A percentile compares a stretch with the other conserved stretches of the same genome.
These are phyloP conservation scores for Sceloporus undulatus DNA, from an alignment of 2,113 vertebrate species.

Conservation along the genomic window DNA sequence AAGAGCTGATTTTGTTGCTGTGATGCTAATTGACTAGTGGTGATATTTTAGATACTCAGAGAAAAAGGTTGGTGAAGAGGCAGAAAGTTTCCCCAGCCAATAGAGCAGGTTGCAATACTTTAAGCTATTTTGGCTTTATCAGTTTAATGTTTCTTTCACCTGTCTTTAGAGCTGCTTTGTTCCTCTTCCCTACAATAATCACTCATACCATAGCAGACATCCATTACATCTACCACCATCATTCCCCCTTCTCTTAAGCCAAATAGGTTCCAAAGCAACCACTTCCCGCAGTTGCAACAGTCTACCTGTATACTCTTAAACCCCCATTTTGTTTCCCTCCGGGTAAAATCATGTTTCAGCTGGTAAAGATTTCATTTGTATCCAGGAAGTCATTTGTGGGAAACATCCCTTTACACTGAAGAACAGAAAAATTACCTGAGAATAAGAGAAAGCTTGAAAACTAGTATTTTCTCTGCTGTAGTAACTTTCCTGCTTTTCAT, in stretches of 20 bases:
- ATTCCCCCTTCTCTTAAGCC: slow-evolving; percentile 1
- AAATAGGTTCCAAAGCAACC: slow-evolving; percentile 2
- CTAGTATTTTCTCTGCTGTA: background rate
- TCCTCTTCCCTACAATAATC: background rate
- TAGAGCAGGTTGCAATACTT: background rate
- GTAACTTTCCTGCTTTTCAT: background rate
- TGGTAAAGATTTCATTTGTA: slow-evolving; percentile 14
- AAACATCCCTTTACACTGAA: background rate
- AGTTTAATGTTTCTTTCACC: background rate
- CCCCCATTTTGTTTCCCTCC: background rate
- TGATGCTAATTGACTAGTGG: background rate
- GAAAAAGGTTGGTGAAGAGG: background rate
- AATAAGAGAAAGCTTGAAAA: slow-evolving; percentile 16
- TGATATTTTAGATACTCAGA: background rate
- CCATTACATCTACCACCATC: no score
- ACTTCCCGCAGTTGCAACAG: background rate
- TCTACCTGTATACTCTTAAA: background rate
- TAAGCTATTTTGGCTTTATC: background rate
- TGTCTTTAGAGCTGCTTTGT: background rate
- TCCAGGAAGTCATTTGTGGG: background rate
- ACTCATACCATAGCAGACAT: background rate
- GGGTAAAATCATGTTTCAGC: background rate
- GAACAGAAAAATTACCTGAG: background rate
- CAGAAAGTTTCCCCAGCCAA: background rate
- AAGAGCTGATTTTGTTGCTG: background rate